Evolutionary conservation across 2,113 vertebrate genomes (phyloP), one percentile per base, ranked within the genome.

Genomic region (Lethenteron camtschaticum): DNA sequence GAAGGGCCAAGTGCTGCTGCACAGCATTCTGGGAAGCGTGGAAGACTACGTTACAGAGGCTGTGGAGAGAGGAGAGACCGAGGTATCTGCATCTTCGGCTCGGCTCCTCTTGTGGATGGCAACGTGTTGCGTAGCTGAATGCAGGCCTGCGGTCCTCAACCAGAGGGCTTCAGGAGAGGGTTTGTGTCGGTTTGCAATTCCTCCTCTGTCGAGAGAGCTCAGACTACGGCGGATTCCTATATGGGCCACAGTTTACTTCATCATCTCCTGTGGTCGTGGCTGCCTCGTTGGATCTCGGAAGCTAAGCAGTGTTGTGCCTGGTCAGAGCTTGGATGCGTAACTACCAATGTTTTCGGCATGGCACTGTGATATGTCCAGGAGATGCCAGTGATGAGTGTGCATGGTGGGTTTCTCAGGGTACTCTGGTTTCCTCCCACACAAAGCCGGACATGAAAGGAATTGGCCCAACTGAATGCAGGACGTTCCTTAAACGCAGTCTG

Each of bases 21-120:
- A 95, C 75, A 85, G 84, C 73, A 83, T 96, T 73, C 78, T 95
- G 79, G 90, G 90, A 73, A 85, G 73, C 72, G 80, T 89, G 60
- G 80, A 86, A 71, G 85, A 89, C 71, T 86, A 90, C 55, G 84
- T 70, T 75, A 80, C 70, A 73, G 87, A 86, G 75, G 83, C 86
- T 69, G 63, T 83, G 73, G 76, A 78, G 72, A 83, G 78, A 77
- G 82, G 83, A 72, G 82, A 87, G 57, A 71, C 71, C 12, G 76
- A 81, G 83, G 92, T 94, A 73, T 5, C 55, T 71, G 20, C 70
- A 68, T 9, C 11, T 41, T 13, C 2, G 16, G 18, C n/a, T 3
- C 58, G 58, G 18, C 16, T 57, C 5, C 56, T 12, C 20, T n/a
- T 59, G 63, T 41, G 13, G 56, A 9, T 11, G 56, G 8, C 10